Evolutionary conservation across 1,140 invertebrate genomes (phyloP), one percentile per base, ranked within the genome.

Genomic region (Dendrolimus punctatus): DNA sequence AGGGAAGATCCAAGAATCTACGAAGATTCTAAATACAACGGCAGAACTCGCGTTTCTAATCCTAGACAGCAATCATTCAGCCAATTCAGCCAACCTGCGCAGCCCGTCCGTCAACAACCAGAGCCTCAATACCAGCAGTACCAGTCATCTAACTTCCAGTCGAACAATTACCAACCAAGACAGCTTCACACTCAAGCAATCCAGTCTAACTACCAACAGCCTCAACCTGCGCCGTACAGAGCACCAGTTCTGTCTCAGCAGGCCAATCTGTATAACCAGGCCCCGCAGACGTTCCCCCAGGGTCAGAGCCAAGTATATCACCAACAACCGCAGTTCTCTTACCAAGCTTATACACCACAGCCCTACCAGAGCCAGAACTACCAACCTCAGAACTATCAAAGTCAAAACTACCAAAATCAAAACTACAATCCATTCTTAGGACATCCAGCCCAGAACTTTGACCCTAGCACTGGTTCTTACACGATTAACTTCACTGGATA

Each of bases 1-100:
- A 88, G 92, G 39, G 94, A 95, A 69, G 94, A 95, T 73, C 94
- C 94, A 0, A 90, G 89, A n/a, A 88, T 94, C 42, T 92, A 94
- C 76, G 93, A 93, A 58, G 90, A 93, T 67, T 90, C 92, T 6
- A 90, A 91, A 57, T 93, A 89, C 76, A 93, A 92, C 60, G 89
- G 88, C 46, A 43, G 50, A 23, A 23, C 40, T 23, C 86, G 87
- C 8, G 38, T 90, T 40, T 87, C 73, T 65, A 72, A 63, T 45
- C 58, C 72, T 81, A n/a, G 54, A 60, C 5, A 23, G 23, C 56
- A 63, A 43, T 52, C 68, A 37, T 62, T 77, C 61, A 69, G 71
- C 50, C 83, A 78, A 62, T 80, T 66, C 75, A 75, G 81, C 57
- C 70, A 81, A 64, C 64, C 79, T 49, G 64, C 70, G 6, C 70